Conservation (phyloP, 2,888 invertebrate species). For the Cotesia congregata region DNA sequence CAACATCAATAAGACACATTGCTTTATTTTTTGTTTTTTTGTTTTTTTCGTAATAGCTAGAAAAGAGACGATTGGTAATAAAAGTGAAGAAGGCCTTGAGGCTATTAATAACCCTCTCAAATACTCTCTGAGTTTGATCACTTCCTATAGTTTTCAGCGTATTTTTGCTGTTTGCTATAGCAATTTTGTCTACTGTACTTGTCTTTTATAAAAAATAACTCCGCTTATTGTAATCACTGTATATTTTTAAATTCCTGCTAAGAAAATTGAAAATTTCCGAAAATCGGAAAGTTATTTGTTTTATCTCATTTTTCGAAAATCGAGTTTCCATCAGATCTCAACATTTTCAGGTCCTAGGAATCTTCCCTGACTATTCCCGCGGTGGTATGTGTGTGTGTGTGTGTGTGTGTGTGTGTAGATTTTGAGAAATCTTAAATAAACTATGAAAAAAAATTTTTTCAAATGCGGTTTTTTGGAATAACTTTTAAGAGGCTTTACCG, state of each 20-base stretch:
- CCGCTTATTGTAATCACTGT: neutral
- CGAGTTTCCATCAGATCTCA: too few species aligned
- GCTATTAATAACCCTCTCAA: conserved; percentile 49
- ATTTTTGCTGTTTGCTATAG: neutral
- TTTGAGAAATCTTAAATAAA: too few species aligned
- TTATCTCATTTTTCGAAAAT: too few species aligned
- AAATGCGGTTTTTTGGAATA: too few species aligned
- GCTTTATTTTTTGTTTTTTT: neutral
- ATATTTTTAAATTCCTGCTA: neutral
- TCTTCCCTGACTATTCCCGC: too few species aligned
- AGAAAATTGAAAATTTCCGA: too few species aligned
- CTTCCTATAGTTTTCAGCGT: conserved; percentile 29
- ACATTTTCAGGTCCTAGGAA: too few species aligned
- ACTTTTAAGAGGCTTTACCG: too few species aligned
- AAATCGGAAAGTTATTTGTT: too few species aligned
- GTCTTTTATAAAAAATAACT: neutral
- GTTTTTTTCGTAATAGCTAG: conserved; percentile 43
- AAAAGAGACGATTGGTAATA: conserved; percentile 42
- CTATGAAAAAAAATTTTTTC: too few species aligned
- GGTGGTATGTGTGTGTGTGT: too few species aligned
- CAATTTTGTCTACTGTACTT: neutral
- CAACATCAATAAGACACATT: conserved; percentile 30
- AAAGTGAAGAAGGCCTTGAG: conserved; percentile 41
- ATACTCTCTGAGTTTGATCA: conserved; percentile 44
- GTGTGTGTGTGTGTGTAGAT: too few species aligned